A percentile compares a stretch with the other conserved stretches of the same genome.
These are phyloP conservation scores for Physocephala rufipes DNA, from an alignment of 2,888 invertebrate genomes.

Conservation along the genomic window DNA sequence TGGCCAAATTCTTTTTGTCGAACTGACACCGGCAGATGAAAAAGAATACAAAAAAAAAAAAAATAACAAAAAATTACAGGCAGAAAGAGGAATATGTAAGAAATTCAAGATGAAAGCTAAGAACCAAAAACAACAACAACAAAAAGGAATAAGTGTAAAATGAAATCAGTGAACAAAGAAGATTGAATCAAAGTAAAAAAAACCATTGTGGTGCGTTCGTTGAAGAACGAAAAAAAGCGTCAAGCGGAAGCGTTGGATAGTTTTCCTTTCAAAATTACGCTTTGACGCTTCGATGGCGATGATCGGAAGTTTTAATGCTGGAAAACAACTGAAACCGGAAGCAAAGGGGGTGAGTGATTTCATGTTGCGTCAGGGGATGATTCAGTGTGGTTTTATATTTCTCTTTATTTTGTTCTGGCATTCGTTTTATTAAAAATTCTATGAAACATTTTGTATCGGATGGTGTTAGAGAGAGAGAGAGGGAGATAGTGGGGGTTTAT, in stretches of 20 bases:
- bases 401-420: too few species aligned
- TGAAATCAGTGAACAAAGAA: too few species aligned
- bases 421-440: not conserved
- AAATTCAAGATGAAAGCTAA: not conserved
- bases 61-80: not conserved
- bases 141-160: not conserved
- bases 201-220: not conserved
- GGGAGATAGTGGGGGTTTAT: not conserved
- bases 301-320: slow-evolving; percentile 12
- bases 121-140: too few species aligned
- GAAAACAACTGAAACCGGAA: slow-evolving; percentile 21
- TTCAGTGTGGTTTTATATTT: slow-evolving; percentile 8
- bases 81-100: not conserved
- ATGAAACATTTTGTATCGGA: not conserved
- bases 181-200: not conserved
- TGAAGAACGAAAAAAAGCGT: not conserved
- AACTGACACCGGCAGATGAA: not conserved
- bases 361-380: not conserved
- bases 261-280: not conserved
- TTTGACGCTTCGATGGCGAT: not conserved
- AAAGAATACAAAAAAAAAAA: not conserved
- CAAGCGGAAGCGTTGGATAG: not conserved
- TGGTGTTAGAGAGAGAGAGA: not conserved
- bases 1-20: slow-evolving; percentile 24
- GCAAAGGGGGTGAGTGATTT: slow-evolving; percentile 7